Conservation (phyloP, 2,113 vertebrate species). For the Sitta europaea region DNA sequence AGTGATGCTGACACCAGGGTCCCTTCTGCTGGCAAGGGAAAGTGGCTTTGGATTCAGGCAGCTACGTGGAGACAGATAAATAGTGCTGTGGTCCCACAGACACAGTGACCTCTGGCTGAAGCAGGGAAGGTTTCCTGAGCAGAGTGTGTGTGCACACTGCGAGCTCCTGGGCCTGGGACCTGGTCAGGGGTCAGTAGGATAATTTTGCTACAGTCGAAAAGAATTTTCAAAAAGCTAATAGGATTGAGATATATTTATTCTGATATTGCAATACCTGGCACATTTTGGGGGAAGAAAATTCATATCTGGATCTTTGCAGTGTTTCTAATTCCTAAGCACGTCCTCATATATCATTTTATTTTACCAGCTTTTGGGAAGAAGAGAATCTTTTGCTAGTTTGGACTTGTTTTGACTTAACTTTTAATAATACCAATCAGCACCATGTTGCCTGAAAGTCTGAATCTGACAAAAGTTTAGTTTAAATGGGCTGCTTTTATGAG, state of each 20-base stretch:
- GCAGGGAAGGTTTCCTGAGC: background rate
- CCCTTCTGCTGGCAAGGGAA: background rate
- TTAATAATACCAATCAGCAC: slow-evolving; percentile 51
- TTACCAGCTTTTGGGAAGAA: slow-evolving; percentile 44
- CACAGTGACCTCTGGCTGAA: background rate
- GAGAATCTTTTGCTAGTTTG: slow-evolving; percentile 42
- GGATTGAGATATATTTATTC: slow-evolving; percentile 10
- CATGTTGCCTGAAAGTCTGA: slow-evolving; percentile 59
- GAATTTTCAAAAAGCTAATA: background rate
- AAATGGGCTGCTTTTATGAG: slow-evolving; percentile 46
- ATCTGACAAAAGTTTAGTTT: slow-evolving; percentile 49
- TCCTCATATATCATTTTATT: slow-evolving; percentile 40
- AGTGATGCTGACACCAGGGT: background rate
- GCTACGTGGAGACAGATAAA: background rate
- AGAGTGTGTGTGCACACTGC: accelerated
- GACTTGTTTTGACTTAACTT: slow-evolving; percentile 51
- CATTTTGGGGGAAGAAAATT: background rate
- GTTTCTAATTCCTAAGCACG: slow-evolving; percentile 14
- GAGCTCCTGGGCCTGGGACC: background rate
- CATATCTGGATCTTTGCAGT: slow-evolving; percentile 8
- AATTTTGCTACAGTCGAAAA: background rate
- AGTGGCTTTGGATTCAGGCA: background rate
- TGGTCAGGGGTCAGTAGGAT: background rate
- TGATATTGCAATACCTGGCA: slow-evolving; percentile 29
- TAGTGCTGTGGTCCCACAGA: background rate